Percentiles rank a stretch among this genome's conserved stretches.
These are phyloP conservation scores for Ramphastos sulfuratus DNA, from an alignment of 2,113 vertebrate genomes.

Conservation along the genomic window DNA sequence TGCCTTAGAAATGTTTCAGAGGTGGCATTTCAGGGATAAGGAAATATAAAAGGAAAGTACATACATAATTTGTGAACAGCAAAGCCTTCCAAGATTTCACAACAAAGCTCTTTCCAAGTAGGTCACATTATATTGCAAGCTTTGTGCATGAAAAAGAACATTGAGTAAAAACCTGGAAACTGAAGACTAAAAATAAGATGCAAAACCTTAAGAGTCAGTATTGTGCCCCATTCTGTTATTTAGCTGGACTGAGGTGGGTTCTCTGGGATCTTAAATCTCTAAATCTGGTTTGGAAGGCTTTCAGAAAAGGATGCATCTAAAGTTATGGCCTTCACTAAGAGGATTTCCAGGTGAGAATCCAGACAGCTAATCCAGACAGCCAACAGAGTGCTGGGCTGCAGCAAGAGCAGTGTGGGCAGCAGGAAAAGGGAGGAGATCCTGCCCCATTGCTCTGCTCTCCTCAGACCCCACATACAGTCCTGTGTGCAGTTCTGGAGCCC, in stretches of 20 bases:
- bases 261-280: neutral
- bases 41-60: neutral
- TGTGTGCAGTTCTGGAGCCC: too few relatives aligned
- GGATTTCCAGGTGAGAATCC: neutral
- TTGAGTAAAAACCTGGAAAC: neutral
- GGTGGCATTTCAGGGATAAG: neutral
- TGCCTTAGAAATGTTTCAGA: neutral
- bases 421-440: too few relatives aligned
- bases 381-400: too few relatives aligned
- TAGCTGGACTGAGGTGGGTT: neutral
- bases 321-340: slow-evolving; percentile 32
- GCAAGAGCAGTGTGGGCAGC: too few relatives aligned
- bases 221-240: neutral
- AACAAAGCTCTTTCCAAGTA: neutral
- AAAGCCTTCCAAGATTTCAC: neutral
- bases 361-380: too few relatives aligned
- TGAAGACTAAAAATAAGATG: neutral
- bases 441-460: too few relatives aligned
- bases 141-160: neutral
- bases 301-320: neutral
- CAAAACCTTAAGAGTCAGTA: neutral
- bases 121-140: neutral
- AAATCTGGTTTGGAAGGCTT: slow-evolving; percentile 20
- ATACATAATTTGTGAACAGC: neutral
- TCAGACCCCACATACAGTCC: too few relatives aligned